These are phyloP conservation scores for Rhorus exstirpatorius DNA, from an alignment of 2,888 invertebrate genomes.

Conservation along the genomic window DNA sequence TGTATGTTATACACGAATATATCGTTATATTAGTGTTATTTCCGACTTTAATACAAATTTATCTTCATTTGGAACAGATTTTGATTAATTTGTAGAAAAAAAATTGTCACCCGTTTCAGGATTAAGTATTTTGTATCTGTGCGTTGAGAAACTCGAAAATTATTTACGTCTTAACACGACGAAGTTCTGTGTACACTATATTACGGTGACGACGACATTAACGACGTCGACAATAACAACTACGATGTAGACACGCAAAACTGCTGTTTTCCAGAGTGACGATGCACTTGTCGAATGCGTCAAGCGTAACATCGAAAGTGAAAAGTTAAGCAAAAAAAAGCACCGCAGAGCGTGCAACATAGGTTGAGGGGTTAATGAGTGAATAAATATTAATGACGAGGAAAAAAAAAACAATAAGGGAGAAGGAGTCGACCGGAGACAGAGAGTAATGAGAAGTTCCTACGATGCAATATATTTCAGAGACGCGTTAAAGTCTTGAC, in stretches of 20 bases:
- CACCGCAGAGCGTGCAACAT: constrained; percentile 75
- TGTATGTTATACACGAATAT: too few species aligned
- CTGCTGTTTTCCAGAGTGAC: constrained; percentile 35
- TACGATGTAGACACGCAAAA: constrained; percentile 20
- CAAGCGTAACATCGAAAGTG: constrained; percentile 75
- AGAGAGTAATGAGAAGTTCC: constrained; percentile 73
- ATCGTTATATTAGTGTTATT: too few species aligned
- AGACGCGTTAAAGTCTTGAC: constrained; percentile 7
- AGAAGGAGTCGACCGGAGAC: constrained; percentile 36
- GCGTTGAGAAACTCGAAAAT: background rate
- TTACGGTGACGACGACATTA: background rate
- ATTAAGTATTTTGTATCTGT: background rate
- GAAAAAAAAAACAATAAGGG: constrained; percentile 18
- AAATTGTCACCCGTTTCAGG: background rate
- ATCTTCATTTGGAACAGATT: background rate
- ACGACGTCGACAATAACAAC: background rate
- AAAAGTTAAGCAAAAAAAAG: constrained; percentile 66
- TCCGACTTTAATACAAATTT: background rate
- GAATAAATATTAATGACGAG: constrained; percentile 81
- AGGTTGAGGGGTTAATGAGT: constrained; percentile 74
- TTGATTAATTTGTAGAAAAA: background rate
- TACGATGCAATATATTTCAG: constrained; percentile 8
- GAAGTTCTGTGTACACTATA: background rate
- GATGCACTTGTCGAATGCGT: constrained; percentile 33
- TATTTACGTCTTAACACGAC: background rate